Evolutionary conservation across 2,797 vertebrate genomes (phyloP).

Genomic region (Brotula barbata): DNA sequence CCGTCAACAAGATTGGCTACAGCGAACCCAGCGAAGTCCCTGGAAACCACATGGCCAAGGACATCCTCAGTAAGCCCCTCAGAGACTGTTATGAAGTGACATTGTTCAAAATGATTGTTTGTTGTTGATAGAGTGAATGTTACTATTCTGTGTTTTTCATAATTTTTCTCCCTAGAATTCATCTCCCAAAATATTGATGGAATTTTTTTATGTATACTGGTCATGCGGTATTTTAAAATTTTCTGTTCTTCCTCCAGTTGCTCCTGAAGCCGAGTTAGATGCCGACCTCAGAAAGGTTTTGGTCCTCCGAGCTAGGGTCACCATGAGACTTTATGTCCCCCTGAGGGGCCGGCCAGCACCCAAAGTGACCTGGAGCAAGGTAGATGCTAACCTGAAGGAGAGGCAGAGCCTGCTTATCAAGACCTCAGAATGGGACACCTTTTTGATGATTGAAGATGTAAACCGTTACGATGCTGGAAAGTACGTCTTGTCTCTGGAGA

Average conservation of each 20-base stretch:
- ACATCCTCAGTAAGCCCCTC: slow-evolving; percentile 90
- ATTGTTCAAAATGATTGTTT: no score
- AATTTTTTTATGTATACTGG: no score
- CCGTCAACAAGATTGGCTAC: slow-evolving; percentile 95
- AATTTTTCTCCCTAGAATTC: no score
- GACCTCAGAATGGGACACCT: slow-evolving; percentile 94
- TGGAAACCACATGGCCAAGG: slow-evolving; percentile 90
- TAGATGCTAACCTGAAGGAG: slow-evolving; percentile 89
- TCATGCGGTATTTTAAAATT: no score
- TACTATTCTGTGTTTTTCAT: no score
- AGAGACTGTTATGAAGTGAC: no score
- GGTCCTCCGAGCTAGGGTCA: slow-evolving; percentile 93
- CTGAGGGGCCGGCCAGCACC: slow-evolving; percentile 94
- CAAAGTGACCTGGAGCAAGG: slow-evolving; percentile 93
- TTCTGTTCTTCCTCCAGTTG: slow-evolving; percentile 74
- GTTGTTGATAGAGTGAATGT: no score
- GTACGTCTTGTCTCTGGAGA: slow-evolving; percentile 92
- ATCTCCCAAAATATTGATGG: no score
- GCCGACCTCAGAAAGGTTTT: slow-evolving; percentile 93
- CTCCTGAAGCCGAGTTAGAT: slow-evolving; percentile 95
- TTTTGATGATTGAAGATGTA: slow-evolving; percentile 90
- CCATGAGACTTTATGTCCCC: slow-evolving; percentile 96
- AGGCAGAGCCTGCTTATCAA: slow-evolving; percentile 89
- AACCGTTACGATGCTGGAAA: slow-evolving; percentile 98
- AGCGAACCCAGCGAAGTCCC: slow-evolving; percentile 97